Base-by-base conservation (phyloP, 2,113 vertebrate genomes). In the Euleptes europaea region DNA sequence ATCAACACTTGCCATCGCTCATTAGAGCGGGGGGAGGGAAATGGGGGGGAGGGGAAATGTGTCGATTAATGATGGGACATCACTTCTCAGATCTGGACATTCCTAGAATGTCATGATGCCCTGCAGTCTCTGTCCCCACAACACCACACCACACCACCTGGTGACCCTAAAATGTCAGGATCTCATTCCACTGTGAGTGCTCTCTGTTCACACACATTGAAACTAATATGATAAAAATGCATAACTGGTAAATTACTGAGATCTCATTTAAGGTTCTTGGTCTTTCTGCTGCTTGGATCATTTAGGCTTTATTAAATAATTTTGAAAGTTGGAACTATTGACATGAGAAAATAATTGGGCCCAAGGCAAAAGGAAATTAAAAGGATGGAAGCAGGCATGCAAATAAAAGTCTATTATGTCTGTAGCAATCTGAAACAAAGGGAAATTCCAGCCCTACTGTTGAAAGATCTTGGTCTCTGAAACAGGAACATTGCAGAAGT, bases 371-470 rank as follows among this genome's bases (percentile, higher is more conserved):
- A 44, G 31, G 44, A 80, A 83, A 81, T 72, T 80, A 67, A 65
- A 85, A 81, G 42, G 86, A n/a, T 4, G 88, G 76, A 93, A 75
- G 83, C 17, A 80, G 80, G 5, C 33, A 72, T 31, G 80, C 81
- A 91, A 89, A 90, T 67, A 63, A 92, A 91, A 93, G n/a, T 9
- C 66, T 88, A 54, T 87, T 93, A 92, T 91, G 86, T 75, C 49
- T 78, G 33, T 28, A 23, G 35, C 78, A 84, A 60, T 49, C 35
- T 79, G 44, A 57, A 89, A 87, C 54, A 67, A 69, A 84, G 74
- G 5, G 86, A 79, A 33, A 88, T 88, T 87, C 44, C 44, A 86
- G 21, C 40, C 26, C 14, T 83, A 88, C 85, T 81, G 88, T 70
- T 86, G 51, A 84, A 91, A 93, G 5, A 83, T n/a, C 40, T 1